phyloP scores from a whole-genome alignment of 92 coral and sea anemone species.

The Nematostella vectensis region DNA sequence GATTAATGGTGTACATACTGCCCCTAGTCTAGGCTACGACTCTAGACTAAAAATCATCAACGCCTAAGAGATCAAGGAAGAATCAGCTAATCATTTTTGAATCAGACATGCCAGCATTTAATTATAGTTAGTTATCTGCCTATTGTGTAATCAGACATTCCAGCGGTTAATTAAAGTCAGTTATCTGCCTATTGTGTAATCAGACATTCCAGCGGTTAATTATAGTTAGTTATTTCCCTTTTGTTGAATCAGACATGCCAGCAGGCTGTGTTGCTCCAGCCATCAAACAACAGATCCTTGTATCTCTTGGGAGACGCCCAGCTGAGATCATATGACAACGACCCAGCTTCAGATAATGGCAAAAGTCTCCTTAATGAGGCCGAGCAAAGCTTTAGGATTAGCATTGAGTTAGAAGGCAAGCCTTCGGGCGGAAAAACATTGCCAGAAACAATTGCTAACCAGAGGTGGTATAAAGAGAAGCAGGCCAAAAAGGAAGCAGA shows the following conservation, averaged over 20 bases:
- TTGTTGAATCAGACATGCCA: slow-evolving; percentile 65
- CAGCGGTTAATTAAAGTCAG: no score
- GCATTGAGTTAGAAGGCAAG: slow-evolving; percentile 77
- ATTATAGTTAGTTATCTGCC: no score
- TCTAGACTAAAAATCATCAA: no score
- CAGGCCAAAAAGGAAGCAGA: slow-evolving; percentile 40
- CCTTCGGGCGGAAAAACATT: slow-evolving; percentile 53
- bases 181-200: no score
- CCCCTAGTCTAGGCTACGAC: no score
- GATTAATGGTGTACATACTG: no score
- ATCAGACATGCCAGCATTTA: no score
- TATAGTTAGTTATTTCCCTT: no score
- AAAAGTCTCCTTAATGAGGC: slow-evolving; percentile 61
- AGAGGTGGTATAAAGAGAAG: slow-evolving; percentile 81
- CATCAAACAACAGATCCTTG: slow-evolving; percentile 79
- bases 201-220: no score
- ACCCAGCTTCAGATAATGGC: slow-evolving; percentile 38
- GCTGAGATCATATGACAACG: slow-evolving; percentile 72
- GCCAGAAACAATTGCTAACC: slow-evolving; percentile 58
- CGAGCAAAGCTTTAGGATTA: slow-evolving; percentile 71
- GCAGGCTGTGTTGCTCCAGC: slow-evolving; percentile 81
- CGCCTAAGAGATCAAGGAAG: no score
- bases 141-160: no score
- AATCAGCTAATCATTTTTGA: no score
- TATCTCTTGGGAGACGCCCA: slow-evolving; percentile 89